These are phyloP conservation scores for Laticauda colubrina DNA, from an alignment of 2,113 vertebrate species.

Conservation along the genomic window DNA sequence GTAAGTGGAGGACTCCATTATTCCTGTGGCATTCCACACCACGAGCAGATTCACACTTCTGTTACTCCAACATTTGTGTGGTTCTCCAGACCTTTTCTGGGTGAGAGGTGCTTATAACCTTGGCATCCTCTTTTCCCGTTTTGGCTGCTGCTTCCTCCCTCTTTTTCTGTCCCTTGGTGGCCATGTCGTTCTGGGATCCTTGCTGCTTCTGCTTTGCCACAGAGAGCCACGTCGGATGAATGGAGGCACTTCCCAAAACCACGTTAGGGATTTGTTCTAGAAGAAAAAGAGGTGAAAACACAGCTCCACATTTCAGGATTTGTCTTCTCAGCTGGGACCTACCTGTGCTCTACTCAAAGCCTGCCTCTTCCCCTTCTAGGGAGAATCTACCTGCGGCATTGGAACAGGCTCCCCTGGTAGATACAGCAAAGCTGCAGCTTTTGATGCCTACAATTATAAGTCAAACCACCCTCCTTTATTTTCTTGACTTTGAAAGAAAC, in stretches of 20 bases:
- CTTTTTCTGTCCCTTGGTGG: slow-evolving; percentile 54
- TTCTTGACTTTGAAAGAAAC: neutral
- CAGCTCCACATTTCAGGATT: neutral
- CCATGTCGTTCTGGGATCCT: slow-evolving; percentile 69
- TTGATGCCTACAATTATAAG: neutral
- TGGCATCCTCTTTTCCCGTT: slow-evolving; percentile 52
- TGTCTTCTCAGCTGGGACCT: neutral
- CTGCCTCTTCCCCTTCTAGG: neutral
- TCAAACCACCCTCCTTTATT: neutral
- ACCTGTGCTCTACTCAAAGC: neutral
- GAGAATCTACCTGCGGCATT: neutral
- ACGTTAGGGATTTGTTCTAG: slow-evolving; percentile 54
- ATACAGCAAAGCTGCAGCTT: neutral
- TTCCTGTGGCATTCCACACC: neutral
- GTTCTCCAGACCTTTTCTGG: neutral
- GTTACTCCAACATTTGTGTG: neutral
- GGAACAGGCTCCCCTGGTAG: neutral
- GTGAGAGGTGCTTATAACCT: neutral
- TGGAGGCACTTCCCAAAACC: slow-evolving; percentile 34
- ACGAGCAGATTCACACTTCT: neutral
- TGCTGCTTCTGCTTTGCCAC: slow-evolving; percentile 82
- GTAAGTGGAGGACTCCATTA: neutral
- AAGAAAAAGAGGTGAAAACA: slow-evolving; percentile 21
- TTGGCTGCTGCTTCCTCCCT: slow-evolving; percentile 62
- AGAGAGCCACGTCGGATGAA: slow-evolving; percentile 81